Evolutionary conservation across 2,113 vertebrate species (phyloP), one percentile per base, ranked within the genome.

Genomic region (Dascyllus trimaculatus): DNA sequence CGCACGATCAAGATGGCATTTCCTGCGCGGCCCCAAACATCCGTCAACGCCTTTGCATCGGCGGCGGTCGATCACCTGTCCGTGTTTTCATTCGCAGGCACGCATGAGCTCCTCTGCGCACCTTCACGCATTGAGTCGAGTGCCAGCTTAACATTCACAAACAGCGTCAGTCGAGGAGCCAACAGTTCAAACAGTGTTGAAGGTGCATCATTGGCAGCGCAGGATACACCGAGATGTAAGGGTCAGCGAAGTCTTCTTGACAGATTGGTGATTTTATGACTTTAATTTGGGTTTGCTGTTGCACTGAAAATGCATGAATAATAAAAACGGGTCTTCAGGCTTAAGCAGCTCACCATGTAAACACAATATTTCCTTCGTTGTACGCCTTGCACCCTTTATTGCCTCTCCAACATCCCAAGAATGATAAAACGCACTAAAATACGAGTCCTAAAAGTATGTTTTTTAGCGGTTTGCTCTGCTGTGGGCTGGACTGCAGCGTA

Each of bases 31-130:
- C 62, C 4, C 65, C 54, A 24, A 70, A 59, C 57, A 69, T 71
- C 46, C 51, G 51, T 74, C 69, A 52, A 14, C 56, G 60, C 32
- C 22, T 46, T 56, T 21, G 4, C 65, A 71, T 52, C 74, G 61
- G 64, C 53, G 45, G 72, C 75, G 51, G 62, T 65, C 76, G 58
- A 29, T 78, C 69, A 72, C 15, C 19, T 65, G 24, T 2, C 4
- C 63, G 48, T 15, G 18, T 19, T 45, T 46, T 68, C 19, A 64
- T 49, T 63, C 68, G 35, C 35, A 65, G 69, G 66, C 29, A 25
- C 22, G 24, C 21, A 58, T 62, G 11, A 54, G 29, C 17, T 17
- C 24, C 11, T 53, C 52, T 48, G 35, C 66, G 68, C 40, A 3
- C 61, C 45, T 54, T 45, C 29, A 54, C 56, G 73, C 52, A 57